A percentile compares a stretch with the other conserved stretches of the same genome.
Conservation (phyloP, 2,888 invertebrate species). For the Drosophila lacicola region DNA sequence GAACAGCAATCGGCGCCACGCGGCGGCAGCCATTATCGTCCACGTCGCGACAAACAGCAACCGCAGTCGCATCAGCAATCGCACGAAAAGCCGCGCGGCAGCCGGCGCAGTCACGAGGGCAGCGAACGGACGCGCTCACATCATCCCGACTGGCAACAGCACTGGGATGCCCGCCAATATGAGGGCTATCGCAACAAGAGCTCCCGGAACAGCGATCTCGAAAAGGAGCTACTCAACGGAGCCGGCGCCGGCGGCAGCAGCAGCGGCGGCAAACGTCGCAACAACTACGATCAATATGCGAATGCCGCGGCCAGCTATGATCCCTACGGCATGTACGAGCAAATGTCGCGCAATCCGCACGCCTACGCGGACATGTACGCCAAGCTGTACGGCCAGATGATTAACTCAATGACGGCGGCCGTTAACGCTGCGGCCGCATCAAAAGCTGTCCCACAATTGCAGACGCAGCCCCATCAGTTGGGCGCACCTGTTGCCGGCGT, state of each 20-base stretch:
- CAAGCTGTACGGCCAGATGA: conserved; percentile 70
- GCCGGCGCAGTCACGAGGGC: conserved; percentile 65
- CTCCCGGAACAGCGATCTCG: conserved; percentile 83
- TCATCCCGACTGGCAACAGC: conserved; percentile 49
- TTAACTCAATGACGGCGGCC: conserved; percentile 64
- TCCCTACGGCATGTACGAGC: conserved; percentile 66
- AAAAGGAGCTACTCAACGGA: conserved; percentile 70
- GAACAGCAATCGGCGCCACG: conserved; percentile 37
- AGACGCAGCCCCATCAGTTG: conserved; percentile 9
- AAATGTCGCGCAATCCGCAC: conserved; percentile 60
- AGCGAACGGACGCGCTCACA: conserved; percentile 48
- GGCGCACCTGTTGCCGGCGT: conserved; percentile 6
- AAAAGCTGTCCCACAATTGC: conserved; percentile 4
- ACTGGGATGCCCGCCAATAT: conserved; percentile 76
- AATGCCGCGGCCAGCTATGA: conserved; percentile 41
- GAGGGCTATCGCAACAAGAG: conserved; percentile 84
- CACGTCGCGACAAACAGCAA: conserved; percentile 71
- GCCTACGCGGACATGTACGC: conserved; percentile 69
- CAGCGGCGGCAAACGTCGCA: conserved; percentile 48
- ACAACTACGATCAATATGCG: conserved; percentile 51
- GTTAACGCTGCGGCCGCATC: conserved; percentile 39
- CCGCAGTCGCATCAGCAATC: conserved; percentile 47
- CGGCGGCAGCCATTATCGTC: conserved; percentile 32
- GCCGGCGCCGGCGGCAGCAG: conserved; percentile 22
- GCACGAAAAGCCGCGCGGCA: conserved; percentile 65